These are phyloP conservation scores for Temnothorax longispinosus DNA, from an alignment of 1,140 invertebrate species.

Conservation along the genomic window DNA sequence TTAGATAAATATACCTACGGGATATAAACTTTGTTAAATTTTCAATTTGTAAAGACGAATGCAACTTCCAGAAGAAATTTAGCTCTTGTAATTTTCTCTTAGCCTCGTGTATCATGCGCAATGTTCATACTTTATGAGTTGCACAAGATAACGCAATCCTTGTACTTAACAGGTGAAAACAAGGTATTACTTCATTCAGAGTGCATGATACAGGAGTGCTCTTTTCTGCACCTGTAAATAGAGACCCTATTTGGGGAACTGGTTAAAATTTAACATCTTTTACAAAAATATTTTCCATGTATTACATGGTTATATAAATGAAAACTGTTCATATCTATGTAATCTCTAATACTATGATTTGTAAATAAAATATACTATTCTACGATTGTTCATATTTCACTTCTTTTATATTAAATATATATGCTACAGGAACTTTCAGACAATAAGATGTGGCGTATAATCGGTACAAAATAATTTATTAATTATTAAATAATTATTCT, in stretches of 20 bases:
- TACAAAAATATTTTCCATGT: conserved; percentile 73
- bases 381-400: conserved; percentile 39
- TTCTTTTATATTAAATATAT: conserved; percentile 62
- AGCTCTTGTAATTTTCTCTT: conserved; percentile 20
- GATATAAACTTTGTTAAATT: conserved; percentile 12
- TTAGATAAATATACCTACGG: conserved; percentile 10
- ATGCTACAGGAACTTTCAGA: neutral
- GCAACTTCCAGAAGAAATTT: neutral
- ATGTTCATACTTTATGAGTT: conserved; percentile 45
- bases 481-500: conserved; percentile 72
- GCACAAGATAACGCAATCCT: conserved; percentile 62
- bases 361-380: conserved; percentile 78
- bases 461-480: conserved; percentile 77
- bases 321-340: conserved; percentile 65
- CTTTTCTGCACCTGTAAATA: conserved; percentile 69
- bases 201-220: conserved; percentile 60
- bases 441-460: neutral
- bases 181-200: conserved; percentile 65
- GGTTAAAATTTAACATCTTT: conserved; percentile 52
- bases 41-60: conserved; percentile 21
- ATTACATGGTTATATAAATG: conserved; percentile 59
- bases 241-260: conserved; percentile 39
- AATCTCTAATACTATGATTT: conserved; percentile 71
- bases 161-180: conserved; percentile 76
- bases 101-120: conserved; percentile 50